A percentile compares a stretch with the other conserved stretches of the same genome.
Conservation (phyloP, 1,140 invertebrate genomes). For the Papilio glaucus region DNA sequence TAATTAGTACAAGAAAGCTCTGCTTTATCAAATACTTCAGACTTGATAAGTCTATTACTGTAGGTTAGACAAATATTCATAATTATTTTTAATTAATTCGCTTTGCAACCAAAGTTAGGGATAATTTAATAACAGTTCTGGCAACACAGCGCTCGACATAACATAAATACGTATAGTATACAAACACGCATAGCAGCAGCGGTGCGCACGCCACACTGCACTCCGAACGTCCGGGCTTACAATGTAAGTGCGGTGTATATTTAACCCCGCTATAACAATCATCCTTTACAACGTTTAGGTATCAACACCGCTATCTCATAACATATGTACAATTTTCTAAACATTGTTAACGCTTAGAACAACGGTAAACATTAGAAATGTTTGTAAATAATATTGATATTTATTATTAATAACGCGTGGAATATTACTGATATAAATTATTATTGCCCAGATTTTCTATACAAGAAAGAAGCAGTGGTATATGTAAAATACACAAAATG, state of each 20-base stretch:
- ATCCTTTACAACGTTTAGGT: slow-evolving; percentile 14
- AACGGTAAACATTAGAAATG: slow-evolving; percentile 15
- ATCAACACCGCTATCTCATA: slow-evolving; percentile 20
- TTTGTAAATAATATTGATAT: slow-evolving; percentile 6
- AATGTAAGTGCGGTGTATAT: slow-evolving; percentile 19
- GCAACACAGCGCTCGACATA: neutral
- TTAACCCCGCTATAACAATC: slow-evolving; percentile 22
- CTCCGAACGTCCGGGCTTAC: slow-evolving; percentile 22
- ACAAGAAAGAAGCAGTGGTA: neutral
- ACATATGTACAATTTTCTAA: slow-evolving; percentile 9
- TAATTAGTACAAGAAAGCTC: too few species aligned
- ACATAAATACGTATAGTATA: slow-evolving; percentile 1
- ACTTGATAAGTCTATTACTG: too few species aligned
- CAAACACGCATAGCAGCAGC: neutral
- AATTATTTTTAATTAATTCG: too few species aligned
- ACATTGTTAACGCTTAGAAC: slow-evolving; percentile 11
- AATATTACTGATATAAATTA: slow-evolving; percentile 19
- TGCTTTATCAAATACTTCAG: too few species aligned
- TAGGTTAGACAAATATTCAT: too few species aligned
- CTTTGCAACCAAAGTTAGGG: neutral
- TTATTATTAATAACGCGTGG: slow-evolving; percentile 3
- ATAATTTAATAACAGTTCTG: neutral
- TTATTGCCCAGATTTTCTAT: neutral
- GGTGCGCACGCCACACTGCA: neutral
- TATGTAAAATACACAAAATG: neutral